These are phyloP conservation scores for Oscheius sp. DNA, from an alignment of 2,888 invertebrate genomes.

Conservation along the genomic window DNA sequence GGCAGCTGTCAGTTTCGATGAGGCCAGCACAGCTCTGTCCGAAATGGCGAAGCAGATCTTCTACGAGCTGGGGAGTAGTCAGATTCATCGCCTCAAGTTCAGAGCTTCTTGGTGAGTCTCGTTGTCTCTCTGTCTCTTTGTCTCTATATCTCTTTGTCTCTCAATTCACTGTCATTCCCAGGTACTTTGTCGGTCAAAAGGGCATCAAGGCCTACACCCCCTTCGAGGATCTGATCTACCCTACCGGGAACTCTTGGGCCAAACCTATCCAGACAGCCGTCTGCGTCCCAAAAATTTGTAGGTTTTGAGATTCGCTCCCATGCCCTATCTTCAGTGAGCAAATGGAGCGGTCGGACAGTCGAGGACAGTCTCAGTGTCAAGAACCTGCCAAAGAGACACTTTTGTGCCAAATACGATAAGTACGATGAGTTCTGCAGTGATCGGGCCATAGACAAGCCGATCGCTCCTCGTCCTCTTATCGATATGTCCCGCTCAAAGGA, in stretches of 20 bases:
- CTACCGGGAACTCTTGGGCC: conserved; percentile 74
- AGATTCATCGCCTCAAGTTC: conserved; percentile 78
- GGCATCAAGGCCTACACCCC: conserved; percentile 77
- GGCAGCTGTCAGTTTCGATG: conserved; percentile 77
- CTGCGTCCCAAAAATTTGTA: conserved; percentile 75
- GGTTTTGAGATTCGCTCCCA: background rate
- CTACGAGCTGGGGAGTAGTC: conserved; percentile 77
- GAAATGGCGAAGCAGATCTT: conserved; percentile 76
- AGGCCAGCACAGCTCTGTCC: conserved; percentile 77
- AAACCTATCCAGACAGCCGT: conserved; percentile 74
- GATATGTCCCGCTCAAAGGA: conserved; percentile 73
- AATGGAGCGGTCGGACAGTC: conserved; percentile 44
- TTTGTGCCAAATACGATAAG: conserved; percentile 75
- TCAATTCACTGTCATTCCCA: conserved; percentile 8
- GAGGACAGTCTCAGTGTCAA: conserved; percentile 54
- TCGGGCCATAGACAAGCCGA: conserved; percentile 73
- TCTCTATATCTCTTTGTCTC: background rate
- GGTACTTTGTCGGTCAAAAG: conserved; percentile 63
- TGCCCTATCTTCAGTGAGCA: conserved; percentile 39
- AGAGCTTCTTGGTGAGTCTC: conserved; percentile 76
- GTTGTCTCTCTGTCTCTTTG: conserved; percentile 50
- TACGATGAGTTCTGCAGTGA: conserved; percentile 75
- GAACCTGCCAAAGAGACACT: conserved; percentile 74
- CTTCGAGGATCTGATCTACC: conserved; percentile 74
- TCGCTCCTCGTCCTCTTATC: conserved; percentile 73